Conservation (phyloP, 2,888 invertebrate species). For the Phyllotreta striolata region DNA sequence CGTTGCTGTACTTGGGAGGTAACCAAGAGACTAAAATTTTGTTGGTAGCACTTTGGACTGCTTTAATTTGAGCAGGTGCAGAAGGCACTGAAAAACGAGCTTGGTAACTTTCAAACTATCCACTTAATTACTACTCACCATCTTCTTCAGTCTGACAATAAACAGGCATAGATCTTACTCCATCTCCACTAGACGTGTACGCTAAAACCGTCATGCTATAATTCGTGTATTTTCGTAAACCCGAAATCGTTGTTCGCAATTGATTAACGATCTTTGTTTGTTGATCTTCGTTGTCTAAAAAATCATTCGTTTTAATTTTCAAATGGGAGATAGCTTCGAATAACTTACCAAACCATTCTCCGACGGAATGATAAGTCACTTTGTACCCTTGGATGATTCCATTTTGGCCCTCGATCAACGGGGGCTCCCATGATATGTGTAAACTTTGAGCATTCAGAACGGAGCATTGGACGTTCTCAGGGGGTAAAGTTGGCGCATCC, state of each 20-base stretch:
- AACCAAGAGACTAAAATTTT: conserved; percentile 91
- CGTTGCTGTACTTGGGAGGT: conserved; percentile 85
- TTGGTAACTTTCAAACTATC: too few relatives aligned
- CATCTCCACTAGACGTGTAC: conserved; percentile 89
- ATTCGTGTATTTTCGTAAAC: conserved; percentile 86
- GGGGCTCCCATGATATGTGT: conserved; percentile 86
- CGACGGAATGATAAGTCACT: conserved; percentile 80
- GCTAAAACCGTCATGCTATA: conserved; percentile 91
- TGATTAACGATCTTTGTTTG: conserved; percentile 79
- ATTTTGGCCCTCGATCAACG: conserved; percentile 81
- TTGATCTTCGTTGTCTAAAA: conserved; percentile 75
- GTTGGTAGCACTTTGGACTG: conserved; percentile 83
- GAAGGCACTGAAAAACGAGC: conserved; percentile 75
- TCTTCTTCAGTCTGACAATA: conserved; percentile 91
- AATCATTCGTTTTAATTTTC: conserved; percentile 4
- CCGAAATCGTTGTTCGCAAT: conserved; percentile 74
- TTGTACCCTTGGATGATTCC: conserved; percentile 87
- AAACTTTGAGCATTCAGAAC: conserved; percentile 85
- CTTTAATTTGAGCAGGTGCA: conserved; percentile 89
- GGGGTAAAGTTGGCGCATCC: conserved; percentile 87
- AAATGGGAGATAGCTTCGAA: neutral
- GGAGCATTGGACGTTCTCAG: conserved; percentile 82
- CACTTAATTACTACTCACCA: too few relatives aligned
- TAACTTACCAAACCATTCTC: conserved; percentile 79
- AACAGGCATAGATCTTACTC: conserved; percentile 82